Evolutionary conservation across 2,797 vertebrate genomes (phyloP), one percentile per base, ranked within the genome.

Genomic region (Sus cebifrons): DNA sequence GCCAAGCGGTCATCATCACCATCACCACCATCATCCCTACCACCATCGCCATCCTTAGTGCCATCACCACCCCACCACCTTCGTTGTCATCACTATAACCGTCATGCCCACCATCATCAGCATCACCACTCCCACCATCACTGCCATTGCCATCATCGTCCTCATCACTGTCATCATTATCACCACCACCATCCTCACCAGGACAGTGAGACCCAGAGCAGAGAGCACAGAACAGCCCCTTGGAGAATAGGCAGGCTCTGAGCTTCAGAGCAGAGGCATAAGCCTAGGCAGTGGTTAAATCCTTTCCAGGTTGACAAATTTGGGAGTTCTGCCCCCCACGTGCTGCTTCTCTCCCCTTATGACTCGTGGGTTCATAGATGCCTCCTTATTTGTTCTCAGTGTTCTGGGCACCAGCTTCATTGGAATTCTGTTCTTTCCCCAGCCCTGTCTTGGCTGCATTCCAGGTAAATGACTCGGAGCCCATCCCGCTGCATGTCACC

Each of bases 121-220:
- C 29, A 5, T 13, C 16, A 44, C 3, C 40, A 62, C 0, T 44
- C 44, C 44, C 49, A 49, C 0, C 65, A 21, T 5, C 40, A 21
- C 0, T 10, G 20, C 2, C 1, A 5, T 2, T 6, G 8, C 0
- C n/a, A n/a, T 2, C 25, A 21, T 0, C 16, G 32, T 3, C 2
- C 70, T 3, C n/a, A 68, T 1, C 20, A 6, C 0, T 13, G 10
- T 2, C 36, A 36, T 0, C 15, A 2, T 3, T 20, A 7, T 1
- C 29, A 32, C 0, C 23, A 73, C 2, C 32, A 11, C 0, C 32
- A 21, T 13, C 84, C 70, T 9, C 75, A 60, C 4, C 27, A 6
- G 5, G 11, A 58, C 32, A 44, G 18, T 54, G 56, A 88, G 36
- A 74, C 20, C 5, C 27, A 29, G 78, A 84, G 36, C n/a, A 29